Base-by-base conservation (phyloP, 2,113 vertebrate genomes). In the Platysternon megacephalum region DNA sequence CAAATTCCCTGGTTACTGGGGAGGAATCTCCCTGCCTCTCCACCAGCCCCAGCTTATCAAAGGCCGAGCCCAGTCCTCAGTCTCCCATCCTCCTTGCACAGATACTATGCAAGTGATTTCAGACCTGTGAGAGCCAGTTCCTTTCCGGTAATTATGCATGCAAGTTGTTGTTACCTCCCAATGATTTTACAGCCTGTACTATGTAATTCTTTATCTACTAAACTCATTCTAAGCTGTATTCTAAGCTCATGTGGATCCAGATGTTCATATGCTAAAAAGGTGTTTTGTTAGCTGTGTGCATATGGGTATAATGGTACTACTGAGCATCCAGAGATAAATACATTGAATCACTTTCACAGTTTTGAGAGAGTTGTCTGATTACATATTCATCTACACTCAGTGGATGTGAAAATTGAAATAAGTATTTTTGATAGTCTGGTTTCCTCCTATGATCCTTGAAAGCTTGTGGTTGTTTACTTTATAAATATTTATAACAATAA, bases 391-490 rank as follows among this genome's bases (percentile, higher is more conserved):
- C 52, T 51, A 76, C 2, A 5, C n/a, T 10, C 2, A 58, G 74
- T 52, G 10, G 8, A 4, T 39, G 5, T 2, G 6, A 79, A 46
- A 95, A 72, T 49, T 44, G 5, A 92, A 92, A 79, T 76, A 88
- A 21, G 16, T 82, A 78, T 88, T 29, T 68, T 7, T 78, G 82
- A 48, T 55, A 55, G 9, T 74, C 19, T 81, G 22, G 32, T 58
- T 86, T 96, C 11, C 35, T 79, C 86, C 85, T 93, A 52, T 8
- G 84, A 53, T 16, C 48, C 29, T 26, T 93, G 11, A 90, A 78
- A 51, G 13, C 56, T 93, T 86, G 32, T 68, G 65, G 80, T 85
- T 94, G 58, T 88, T 88, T 88, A 24, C 79, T 84, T 88, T 86
- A 39, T 39, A 53, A 39, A 39, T n/a, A 68, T n/a, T n/a, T 68